These are phyloP conservation scores for Lepeophtheirus nordmannii DNA, from an alignment of 2,888 invertebrate genomes.

Conservation along the genomic window DNA sequence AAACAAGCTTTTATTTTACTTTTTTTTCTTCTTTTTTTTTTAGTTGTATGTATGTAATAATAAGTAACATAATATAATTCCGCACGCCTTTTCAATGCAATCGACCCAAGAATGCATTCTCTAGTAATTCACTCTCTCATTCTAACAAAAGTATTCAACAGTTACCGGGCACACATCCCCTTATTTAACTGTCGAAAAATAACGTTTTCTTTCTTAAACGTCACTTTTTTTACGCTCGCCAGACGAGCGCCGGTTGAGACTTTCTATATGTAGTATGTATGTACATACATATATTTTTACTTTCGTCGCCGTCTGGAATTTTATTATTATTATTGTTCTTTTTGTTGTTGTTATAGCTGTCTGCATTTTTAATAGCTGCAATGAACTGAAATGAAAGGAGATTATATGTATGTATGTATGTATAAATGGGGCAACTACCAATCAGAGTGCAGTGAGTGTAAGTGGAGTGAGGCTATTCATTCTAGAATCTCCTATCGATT, in stretches of 20 bases:
- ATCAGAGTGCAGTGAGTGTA: too few species aligned
- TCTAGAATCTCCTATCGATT: too few species aligned
- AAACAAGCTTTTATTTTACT: too few species aligned
- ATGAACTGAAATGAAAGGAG: neutral
- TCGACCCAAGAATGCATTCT: slow-evolving; percentile 8
- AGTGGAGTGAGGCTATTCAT: too few species aligned
- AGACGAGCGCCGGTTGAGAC: slow-evolving; percentile 3
- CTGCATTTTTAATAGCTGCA: slow-evolving; percentile 8
- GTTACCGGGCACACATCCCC: neutral
- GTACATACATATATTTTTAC: neutral
- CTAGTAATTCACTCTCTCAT: neutral
- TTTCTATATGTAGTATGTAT: neutral
- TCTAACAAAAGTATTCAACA: neutral
- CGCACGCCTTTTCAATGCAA: slow-evolving; percentile 5
- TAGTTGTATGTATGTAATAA: too few species aligned
- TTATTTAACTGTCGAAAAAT: neutral
- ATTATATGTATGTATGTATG: too few species aligned
- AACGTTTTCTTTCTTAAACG: neutral
- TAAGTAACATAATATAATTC: too few species aligned
- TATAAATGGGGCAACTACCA: too few species aligned
- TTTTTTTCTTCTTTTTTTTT: too few species aligned
- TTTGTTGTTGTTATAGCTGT: neutral
- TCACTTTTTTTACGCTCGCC: neutral
- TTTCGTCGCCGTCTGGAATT: neutral
- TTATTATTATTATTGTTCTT: neutral